Evolutionary conservation across 2,797 vertebrate species (phyloP).

Genomic region (Oreochromis grahami): DNA sequence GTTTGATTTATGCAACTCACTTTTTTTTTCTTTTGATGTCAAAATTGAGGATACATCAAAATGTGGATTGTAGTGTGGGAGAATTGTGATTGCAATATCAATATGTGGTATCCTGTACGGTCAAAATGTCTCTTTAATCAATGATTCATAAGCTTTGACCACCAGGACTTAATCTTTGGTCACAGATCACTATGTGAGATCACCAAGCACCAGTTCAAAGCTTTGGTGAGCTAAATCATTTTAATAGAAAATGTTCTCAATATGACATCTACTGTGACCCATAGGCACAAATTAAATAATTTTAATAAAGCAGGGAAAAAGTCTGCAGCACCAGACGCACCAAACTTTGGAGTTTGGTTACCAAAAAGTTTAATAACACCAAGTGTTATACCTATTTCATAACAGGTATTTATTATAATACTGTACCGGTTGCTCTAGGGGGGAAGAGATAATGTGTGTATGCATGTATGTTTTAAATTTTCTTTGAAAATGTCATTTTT

Average conservation of each 20-base stretch:
- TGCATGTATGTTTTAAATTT: not conserved
- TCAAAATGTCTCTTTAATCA: not conserved
- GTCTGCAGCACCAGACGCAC: not conserved
- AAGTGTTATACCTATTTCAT: rapidly evolving
- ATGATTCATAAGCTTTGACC: not conserved
- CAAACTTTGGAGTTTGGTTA: not conserved
- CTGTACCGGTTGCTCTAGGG: not conserved
- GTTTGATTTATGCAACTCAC: not conserved
- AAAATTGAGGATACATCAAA: not conserved
- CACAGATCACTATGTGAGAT: not conserved
- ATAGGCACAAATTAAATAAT: not conserved
- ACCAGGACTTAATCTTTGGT: not conserved
- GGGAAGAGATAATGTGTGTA: not conserved
- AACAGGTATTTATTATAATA: not conserved
- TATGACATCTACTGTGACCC: not conserved
- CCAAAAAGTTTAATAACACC: not conserved
- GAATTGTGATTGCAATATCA: not conserved
- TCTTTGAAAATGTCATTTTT: not conserved
- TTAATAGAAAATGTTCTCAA: not conserved
- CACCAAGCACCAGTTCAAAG: not conserved
- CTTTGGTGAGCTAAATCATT: not conserved
- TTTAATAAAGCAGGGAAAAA: not conserved
- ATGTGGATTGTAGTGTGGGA: not conserved
- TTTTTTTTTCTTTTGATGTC: rapidly evolving
- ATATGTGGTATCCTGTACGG: not conserved